Base-by-base conservation (phyloP, 2,113 vertebrate genomes). In the Gallinago jamesoni region DNA sequence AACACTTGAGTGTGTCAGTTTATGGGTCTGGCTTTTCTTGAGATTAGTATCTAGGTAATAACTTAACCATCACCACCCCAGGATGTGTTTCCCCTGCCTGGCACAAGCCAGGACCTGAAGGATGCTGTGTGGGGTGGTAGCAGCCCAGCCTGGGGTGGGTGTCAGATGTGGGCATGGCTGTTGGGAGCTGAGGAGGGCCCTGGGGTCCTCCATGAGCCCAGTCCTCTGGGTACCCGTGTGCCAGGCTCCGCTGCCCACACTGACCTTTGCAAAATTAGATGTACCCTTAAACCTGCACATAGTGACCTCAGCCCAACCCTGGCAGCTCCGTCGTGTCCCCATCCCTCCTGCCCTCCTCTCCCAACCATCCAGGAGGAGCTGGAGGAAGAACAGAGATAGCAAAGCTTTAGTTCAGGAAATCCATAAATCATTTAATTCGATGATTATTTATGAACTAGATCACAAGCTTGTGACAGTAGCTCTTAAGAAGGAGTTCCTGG, bases 361-460 rank as follows among this genome's bases (percentile, higher is more conserved):
- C 52, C 52, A 84, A 41, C 11, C 14, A 11, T 4, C 0, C 10
- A 59, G 64, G 52, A 87, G 63, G 79, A 93, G 59, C 53, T 52
- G 85, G 45, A 88, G 59, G 79, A 85, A 82, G 63, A 94, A 33
- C 55, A 83, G 72, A 82, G 62, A 11, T 5, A 63, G 80, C 67
- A 84, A 90, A 89, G 83, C 60, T 86, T 90, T 67, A 80, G 50
- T 83, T 96, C 92, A 90, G 75, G 86, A 92, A 88, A 92, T 73
- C 80, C 89, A 77, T 84, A 82, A 92, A 88, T 93, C 59, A 86
- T 77, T 88, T 90, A 12, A 77, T 95, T 92, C 24, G 8, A 80
- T 92, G 83, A 84, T 93, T 96, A 92, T 94, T 97, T 96, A 90
- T 94, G 79, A 95, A 77, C 75, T 77, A 74, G 67, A 81, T 93